Evolutionary conservation across 1,140 invertebrate species (phyloP), one percentile per base, ranked within the genome.

Genomic region (Drosophila santomea): DNA sequence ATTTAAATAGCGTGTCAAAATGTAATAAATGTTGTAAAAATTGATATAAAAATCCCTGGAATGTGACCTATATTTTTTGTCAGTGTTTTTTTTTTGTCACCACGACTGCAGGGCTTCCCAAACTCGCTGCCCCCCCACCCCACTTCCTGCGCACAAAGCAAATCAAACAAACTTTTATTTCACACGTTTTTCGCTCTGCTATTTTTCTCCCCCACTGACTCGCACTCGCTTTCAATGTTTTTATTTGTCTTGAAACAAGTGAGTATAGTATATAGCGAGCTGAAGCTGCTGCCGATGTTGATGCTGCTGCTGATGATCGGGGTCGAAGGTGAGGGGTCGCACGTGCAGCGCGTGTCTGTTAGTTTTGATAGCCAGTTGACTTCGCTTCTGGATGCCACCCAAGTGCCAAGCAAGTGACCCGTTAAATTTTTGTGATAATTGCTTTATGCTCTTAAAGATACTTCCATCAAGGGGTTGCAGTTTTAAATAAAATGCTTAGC

Each of bases 101-200:
- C 58, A 36, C 47, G 39, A 36, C 52, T 38, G 35, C 38, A 14
- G 20, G 44, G 8, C 11, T 28, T 43, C 44, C 23, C n/a, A 35
- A 23, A 25, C 12, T 20, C 20, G 38, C 38, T 14, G 12, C 36
- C 41, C 2, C 20, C 28, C 20, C 44, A 14, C 35, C 14, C 11
- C 39, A 38, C 52, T 69, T 47, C 50, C 55, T 44, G 32, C 56
- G 28, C 64, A 79, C 78, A 72, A 73, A 88, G 83, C 62, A 86
- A 88, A 64, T 80, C 83, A 86, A 86, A 86, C 83, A 88, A 71
- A 88, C 84, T 86, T 86, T 82, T 74, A 74, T 86, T 86, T 86
- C 83, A 88, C 79, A 86, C 82, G 83, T 88, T 88, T 72, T 72
- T 88, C 83, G 82, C 67, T 80, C 51, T 76, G 68, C 51, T 71